These are phyloP conservation scores for Trachelus tabidus DNA, from an alignment of 2,888 invertebrate species.

Conservation along the genomic window DNA sequence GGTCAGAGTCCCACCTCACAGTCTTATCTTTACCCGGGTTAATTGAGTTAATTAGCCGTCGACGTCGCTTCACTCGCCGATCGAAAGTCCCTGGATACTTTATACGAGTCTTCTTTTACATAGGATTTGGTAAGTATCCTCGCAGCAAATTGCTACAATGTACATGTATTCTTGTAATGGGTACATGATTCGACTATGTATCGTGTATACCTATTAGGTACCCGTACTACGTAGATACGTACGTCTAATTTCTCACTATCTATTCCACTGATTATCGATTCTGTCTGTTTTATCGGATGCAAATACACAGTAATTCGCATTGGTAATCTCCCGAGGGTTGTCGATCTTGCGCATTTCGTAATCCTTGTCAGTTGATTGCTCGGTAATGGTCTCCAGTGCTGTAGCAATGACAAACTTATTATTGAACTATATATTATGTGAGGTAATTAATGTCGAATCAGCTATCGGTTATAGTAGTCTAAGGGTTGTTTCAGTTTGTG, in stretches of 20 bases:
- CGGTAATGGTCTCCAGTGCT: not conserved
- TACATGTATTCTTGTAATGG: not conserved
- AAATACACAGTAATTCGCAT: not conserved
- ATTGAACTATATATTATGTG: not conserved
- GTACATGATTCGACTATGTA: not conserved
- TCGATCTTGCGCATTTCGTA: not conserved
- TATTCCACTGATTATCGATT: not conserved
- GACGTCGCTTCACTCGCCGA: not conserved
- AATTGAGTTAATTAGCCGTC: not conserved
- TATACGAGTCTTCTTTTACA: not conserved
- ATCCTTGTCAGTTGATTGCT: not conserved
- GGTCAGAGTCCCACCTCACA: conserved; percentile 1
- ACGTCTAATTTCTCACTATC: not conserved
- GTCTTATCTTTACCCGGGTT: not conserved
- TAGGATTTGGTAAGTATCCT: not conserved
- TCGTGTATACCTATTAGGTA: not conserved
- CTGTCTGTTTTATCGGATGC: not conserved
- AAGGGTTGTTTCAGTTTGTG: not conserved
- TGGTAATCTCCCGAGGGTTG: not conserved
- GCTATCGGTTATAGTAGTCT: not conserved
- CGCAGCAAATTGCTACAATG: not conserved
- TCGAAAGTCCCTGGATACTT: not conserved
- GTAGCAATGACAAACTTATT: not conserved
- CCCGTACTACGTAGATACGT: not conserved
- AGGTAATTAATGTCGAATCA: not conserved